Percentiles rank a stretch among this genome's conserved stretches.
These are phyloP conservation scores for Brachyhypopomus occidentalis DNA, from an alignment of 2,113 vertebrate species.

Conservation along the genomic window DNA sequence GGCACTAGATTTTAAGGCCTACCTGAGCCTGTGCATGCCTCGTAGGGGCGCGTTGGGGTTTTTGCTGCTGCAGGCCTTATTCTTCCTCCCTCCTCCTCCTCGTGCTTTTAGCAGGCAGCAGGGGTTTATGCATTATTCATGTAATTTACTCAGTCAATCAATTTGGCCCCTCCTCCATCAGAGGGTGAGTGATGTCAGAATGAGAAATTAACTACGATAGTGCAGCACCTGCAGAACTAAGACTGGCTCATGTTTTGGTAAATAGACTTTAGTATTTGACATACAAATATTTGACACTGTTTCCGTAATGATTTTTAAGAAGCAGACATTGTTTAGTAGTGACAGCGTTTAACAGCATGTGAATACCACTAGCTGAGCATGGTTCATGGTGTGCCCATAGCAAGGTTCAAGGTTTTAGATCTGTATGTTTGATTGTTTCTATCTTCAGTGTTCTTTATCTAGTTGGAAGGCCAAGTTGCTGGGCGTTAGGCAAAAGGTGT, in stretches of 20 bases:
- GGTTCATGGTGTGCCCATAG: background rate
- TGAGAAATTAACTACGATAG: slow-evolving; percentile 29
- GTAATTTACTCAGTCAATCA: slow-evolving; percentile 56
- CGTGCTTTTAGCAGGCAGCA: slow-evolving; percentile 35
- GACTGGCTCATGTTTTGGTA: background rate
- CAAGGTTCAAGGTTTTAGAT: background rate
- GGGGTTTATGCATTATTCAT: slow-evolving; percentile 50
- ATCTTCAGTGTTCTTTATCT: no score
- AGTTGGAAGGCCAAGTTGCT: no score
- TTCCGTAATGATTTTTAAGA: background rate
- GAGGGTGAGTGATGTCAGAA: slow-evolving; percentile 25
- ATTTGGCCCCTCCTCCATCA: slow-evolving; percentile 25
- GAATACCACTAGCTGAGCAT: background rate
- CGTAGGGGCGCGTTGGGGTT: no score
- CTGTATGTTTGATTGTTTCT: no score
- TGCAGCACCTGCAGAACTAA: slow-evolving; percentile 20
- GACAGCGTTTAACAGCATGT: background rate
- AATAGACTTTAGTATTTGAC: background rate
- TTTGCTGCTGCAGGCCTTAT: slow-evolving; percentile 6
- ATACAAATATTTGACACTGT: background rate
- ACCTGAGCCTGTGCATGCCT: background rate
- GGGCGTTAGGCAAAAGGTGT: no score
- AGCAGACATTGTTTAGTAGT: background rate
- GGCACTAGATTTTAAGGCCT: no score
- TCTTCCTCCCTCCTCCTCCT: background rate